Base-by-base conservation (phyloP, 2,888 invertebrate species). In the Chrysina gloriosa region DNA sequence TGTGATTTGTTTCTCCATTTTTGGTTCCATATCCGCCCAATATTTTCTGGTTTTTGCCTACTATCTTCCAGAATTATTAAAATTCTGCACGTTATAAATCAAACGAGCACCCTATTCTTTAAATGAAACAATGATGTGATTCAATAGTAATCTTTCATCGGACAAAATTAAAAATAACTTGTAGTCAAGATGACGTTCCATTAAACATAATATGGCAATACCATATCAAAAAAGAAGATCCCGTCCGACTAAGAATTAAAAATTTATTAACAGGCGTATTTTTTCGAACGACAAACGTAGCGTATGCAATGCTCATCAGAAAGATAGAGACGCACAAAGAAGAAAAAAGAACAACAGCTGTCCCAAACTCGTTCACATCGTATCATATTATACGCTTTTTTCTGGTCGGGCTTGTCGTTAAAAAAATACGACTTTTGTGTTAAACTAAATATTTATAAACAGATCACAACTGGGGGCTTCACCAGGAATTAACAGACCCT, bases 371-470 rank as follows among this genome's bases (percentile, higher is more conserved):
- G 77, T 81, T 81, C 81, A 78, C 81, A 81, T 78, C 77, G 76
- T 81, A 80, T 81, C 80, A 78, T 75, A 78, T 61, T 80, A 77
- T 78, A 73, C 75, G 75, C 79, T 78, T 79, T 79, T 79, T 70
- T 65, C 66, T 65, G 65, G 67, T 66, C 54, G 52, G 65, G 42
- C 70, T 71, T 65, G 50, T 29, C 39, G 50, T 63, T 48, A 65
- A 70, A 71, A 71, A 70, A 67, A 71, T 68, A 71, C 54, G 36
- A 45, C 58, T 72, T 72, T 69, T 61, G 48, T 58, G 67, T 71
- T 66, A 70, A 64, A 65, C 68, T 71, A 72, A 71, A 73, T 71
- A 69, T 71, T 72, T 73, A 73, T 70, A 72, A 73, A 72, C 67
- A 71, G 77, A 70, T 69, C 75, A 78, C 68, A 68, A 68, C 68